Evolutionary conservation across 2,113 vertebrate species (phyloP).

Genomic region (Strix uralensis): DNA sequence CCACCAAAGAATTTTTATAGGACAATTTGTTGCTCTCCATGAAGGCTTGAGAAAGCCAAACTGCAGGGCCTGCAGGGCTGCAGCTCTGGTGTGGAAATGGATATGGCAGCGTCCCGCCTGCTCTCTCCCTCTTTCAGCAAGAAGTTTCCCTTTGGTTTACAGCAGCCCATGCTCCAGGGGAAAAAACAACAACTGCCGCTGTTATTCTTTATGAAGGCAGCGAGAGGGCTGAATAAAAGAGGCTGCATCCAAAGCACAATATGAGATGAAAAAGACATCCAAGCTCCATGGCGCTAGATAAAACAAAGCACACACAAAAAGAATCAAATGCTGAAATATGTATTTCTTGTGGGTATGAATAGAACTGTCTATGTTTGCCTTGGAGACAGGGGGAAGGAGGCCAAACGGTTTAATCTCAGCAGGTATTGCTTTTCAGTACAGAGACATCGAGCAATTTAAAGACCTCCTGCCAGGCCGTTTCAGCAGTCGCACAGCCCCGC

Average conservation of each 20-base stretch:
- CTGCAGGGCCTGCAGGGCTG: not conserved
- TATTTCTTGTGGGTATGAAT: conserved; percentile 18
- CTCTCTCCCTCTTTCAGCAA: not conserved
- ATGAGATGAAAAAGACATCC: conserved; percentile 8
- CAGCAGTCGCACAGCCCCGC: not conserved
- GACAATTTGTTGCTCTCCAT: conserved; percentile 11
- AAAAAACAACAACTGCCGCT: not conserved
- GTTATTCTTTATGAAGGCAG: conserved; percentile 26
- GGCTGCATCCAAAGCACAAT: conserved; percentile 7
- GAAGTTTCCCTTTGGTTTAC: not conserved
- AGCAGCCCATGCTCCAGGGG: conserved; percentile 14
- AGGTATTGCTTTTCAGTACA: conserved; percentile 41
- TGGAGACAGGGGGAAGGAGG: conserved; percentile 31
- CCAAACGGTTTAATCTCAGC: conserved; percentile 47
- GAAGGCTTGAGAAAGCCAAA: not conserved
- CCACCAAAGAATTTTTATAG: not conserved
- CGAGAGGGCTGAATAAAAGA: not conserved
- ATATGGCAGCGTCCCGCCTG: not conserved
- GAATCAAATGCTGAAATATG: not conserved
- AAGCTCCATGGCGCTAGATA: conserved; percentile 1
- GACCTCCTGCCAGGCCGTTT: not conserved
- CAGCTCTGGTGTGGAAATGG: not conserved
- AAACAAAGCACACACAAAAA: conserved; percentile 7
- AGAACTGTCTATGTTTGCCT: conserved; percentile 49
- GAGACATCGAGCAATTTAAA: not conserved